Base-by-base conservation (phyloP, 2,888 invertebrate genomes). In the Steinernema scapterisci region DNA sequence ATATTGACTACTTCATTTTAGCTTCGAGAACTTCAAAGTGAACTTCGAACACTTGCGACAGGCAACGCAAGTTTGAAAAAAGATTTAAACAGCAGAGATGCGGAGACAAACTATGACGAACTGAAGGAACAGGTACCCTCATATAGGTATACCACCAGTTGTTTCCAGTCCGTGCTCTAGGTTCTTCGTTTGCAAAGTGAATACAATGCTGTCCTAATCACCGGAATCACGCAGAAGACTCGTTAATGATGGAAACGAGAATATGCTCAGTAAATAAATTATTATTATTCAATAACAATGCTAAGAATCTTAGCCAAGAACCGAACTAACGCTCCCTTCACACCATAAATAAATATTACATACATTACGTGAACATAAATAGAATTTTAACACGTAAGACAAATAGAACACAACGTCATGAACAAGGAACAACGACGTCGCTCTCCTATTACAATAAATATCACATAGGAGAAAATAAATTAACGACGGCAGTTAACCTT, bases 351-450 rank as follows among this genome's bases (percentile, higher is more conserved):
- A 38, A 38, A 38, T 38, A 38, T 38, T 38, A 38, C 38, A 38
- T 38, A 38, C 38, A 38, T 38, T 38, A 38, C 38, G 38, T 38
- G 9, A 38, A 6, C 38, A 38, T 38, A 38, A 38, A 38, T 38
- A 38, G 38, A 38, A 38, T 38, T 38, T n/a, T 38, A 38, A 38
- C 3, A 38, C 38, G 38, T 38, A 72, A 54, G 44, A 25, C 44
- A 43, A 16, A 16, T 23, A 6, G 23, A 27, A 54, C 71, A 27
- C 51, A 72, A 72, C 43, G 46, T 38, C 43, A 2, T 71, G 16
- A 72, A 70, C 21, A 70, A 23, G 25, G 70, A 63, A 13, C 46
- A 56, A 48, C 43, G 38, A 45, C 70, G 38, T 43, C 38, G 7
- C 0, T 19, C 19, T 63, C 44, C 25, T 25, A 19, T 7, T 9